phyloP scores from a whole-genome alignment of 2,888 invertebrate genomes.

The Sesia apiformis region DNA sequence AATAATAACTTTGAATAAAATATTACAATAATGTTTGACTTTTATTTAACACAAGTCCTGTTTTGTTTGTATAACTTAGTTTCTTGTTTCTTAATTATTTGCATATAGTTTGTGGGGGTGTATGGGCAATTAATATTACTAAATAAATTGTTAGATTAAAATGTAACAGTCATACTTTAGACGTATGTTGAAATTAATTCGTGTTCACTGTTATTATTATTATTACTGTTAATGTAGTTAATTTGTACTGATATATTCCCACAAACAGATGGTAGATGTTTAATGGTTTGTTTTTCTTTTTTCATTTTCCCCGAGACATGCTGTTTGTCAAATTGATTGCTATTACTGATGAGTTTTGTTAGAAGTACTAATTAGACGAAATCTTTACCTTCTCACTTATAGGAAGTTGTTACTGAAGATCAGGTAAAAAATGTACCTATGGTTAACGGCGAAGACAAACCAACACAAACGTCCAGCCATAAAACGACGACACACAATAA shows the following conservation, averaged over 20 bases:
- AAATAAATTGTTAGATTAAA: slow-evolving; percentile 1
- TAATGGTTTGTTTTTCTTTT: slow-evolving; percentile 25
- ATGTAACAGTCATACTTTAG: neutral
- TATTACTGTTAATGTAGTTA: slow-evolving; percentile 1
- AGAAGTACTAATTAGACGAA: too few relatives aligned
- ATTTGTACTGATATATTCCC: slow-evolving; percentile 63
- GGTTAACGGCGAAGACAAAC: slow-evolving; percentile 61
- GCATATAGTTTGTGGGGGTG: slow-evolving; percentile 64
- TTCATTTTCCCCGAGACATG: slow-evolving; percentile 8
- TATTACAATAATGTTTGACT: slow-evolving; percentile 54
- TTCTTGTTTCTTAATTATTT: slow-evolving; percentile 35
- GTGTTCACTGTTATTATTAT: neutral
- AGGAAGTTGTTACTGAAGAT: slow-evolving; percentile 51
- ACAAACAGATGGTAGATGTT: slow-evolving; percentile 44
- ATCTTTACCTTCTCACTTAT: slow-evolving; percentile 21
- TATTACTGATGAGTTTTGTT: too few relatives aligned
- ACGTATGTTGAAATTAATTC: neutral
- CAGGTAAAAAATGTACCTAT: slow-evolving; percentile 47
- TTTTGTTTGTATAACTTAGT: slow-evolving; percentile 52
- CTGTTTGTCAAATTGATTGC: too few relatives aligned
- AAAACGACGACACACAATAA: slow-evolving; percentile 55
- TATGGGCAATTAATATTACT: slow-evolving; percentile 57
- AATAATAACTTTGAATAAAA: slow-evolving; percentile 60
- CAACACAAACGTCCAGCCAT: slow-evolving; percentile 48
- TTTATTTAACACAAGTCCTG: slow-evolving; percentile 61